These are phyloP conservation scores for Etheostoma perlongum DNA, from an alignment of 2,797 vertebrate genomes.

Conservation along the genomic window DNA sequence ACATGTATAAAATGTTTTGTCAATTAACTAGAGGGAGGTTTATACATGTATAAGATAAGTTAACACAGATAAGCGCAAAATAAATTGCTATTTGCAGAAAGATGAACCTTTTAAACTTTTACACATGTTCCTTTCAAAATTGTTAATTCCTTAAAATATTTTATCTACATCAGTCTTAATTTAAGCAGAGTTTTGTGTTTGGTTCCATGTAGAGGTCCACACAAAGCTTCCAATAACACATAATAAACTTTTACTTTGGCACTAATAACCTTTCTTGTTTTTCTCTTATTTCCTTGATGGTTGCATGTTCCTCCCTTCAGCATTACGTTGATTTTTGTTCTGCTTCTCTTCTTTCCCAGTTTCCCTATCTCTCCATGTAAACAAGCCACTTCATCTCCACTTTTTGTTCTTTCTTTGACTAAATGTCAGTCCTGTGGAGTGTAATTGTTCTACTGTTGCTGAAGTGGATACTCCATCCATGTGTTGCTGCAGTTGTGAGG, in stretches of 20 bases:
- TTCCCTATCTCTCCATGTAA: slow-evolving; percentile 92
- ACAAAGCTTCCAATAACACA: slow-evolving; percentile 21
- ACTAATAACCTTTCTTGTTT: slow-evolving; percentile 81
- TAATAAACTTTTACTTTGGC: slow-evolving; percentile 62
- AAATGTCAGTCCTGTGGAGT: slow-evolving; percentile 48
- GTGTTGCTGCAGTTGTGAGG: slow-evolving; percentile 32
- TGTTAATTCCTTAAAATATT: not conserved
- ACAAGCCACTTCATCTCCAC: slow-evolving; percentile 60
- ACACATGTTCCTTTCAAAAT: not conserved
- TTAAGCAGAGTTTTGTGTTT: not conserved
- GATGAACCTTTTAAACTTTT: not conserved
- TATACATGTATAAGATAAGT: not conserved
- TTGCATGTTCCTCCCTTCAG: slow-evolving; percentile 80
- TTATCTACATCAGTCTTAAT: not conserved
- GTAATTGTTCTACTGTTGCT: slow-evolving; percentile 53
- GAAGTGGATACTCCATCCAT: slow-evolving; percentile 73
- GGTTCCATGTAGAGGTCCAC: not conserved
- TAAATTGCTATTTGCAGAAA: not conserved
- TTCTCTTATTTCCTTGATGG: slow-evolving; percentile 78
- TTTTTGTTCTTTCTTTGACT: slow-evolving; percentile 27
- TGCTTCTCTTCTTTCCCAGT: slow-evolving; percentile 93
- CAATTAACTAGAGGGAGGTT: not conserved
- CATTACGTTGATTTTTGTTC: slow-evolving; percentile 95
- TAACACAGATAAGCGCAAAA: not conserved
- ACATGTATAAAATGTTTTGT: not conserved